Conservation (phyloP, 2,888 invertebrate species). For the Ernsta delagoae region DNA sequence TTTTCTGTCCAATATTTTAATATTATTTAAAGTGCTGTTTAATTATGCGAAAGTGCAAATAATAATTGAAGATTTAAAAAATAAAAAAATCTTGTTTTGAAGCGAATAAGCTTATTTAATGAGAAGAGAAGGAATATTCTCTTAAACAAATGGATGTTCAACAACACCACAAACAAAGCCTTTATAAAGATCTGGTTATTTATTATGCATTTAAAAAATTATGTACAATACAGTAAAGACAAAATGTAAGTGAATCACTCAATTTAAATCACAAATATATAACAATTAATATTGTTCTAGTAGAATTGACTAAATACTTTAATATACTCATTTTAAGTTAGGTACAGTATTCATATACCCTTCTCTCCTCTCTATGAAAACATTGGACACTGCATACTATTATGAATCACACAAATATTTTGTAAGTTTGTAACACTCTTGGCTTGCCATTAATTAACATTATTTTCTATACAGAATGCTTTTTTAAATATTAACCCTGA, state of each 20-base stretch:
- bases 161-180: neutral
- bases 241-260: neutral
- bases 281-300: slow-evolving; percentile 29
- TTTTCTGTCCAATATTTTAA: neutral
- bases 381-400: neutral
- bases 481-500: slow-evolving; percentile 21
- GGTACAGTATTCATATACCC: neutral
- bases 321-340: neutral
- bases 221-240: neutral
- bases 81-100: neutral
- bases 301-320: slow-evolving; percentile 7
- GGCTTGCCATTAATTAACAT: neutral
- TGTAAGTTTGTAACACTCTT: neutral
- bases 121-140: neutral
- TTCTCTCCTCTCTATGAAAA: neutral
- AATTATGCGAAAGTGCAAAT: neutral
- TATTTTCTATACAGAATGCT: slow-evolving; percentile 4
- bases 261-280: neutral
- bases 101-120: neutral
- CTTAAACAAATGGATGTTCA: neutral
- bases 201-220: neutral
- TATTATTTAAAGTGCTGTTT: neutral
- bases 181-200: neutral
- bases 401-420: neutral
- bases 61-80: neutral